A percentile compares a stretch with the other conserved stretches of the same genome.
These are phyloP conservation scores for Anomalospiza imberbis DNA, from an alignment of 2,797 vertebrate genomes.

Conservation along the genomic window DNA sequence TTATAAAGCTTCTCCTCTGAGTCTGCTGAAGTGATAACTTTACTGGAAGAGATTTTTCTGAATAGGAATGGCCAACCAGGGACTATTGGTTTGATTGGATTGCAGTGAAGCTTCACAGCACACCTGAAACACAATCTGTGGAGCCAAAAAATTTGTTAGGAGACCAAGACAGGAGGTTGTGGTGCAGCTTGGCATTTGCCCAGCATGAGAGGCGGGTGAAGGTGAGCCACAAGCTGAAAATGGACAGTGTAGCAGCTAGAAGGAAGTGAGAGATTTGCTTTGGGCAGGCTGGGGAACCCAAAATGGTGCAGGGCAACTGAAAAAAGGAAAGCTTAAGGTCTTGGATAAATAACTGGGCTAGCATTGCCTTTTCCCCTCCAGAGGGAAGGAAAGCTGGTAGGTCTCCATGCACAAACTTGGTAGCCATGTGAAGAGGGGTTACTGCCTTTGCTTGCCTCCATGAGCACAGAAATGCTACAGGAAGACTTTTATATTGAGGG, in stretches of 20 bases:
- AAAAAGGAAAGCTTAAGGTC: neutral
- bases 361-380: neutral
- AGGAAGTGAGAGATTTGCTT: neutral
- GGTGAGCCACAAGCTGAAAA: neutral
- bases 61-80: neutral
- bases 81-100: slow-evolving; percentile 18
- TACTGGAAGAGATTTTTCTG: neutral
- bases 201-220: neutral
- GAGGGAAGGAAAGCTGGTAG: neutral
- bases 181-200: neutral
- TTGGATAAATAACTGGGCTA: neutral
- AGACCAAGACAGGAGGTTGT: neutral
- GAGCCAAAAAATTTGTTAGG: neutral
- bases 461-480: neutral
- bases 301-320: neutral
- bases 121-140: neutral
- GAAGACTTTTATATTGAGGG: neutral
- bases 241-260: neutral
- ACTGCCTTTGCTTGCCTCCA: neutral
- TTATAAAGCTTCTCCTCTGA: neutral
- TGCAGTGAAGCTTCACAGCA: slow-evolving; percentile 10
- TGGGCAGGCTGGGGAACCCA: neutral
- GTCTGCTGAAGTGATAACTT: neutral
- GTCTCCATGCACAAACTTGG: neutral
- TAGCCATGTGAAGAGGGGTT: neutral